These are phyloP conservation scores for Argentina silus DNA, from an alignment of 2,797 vertebrate species.

Conservation along the genomic window DNA sequence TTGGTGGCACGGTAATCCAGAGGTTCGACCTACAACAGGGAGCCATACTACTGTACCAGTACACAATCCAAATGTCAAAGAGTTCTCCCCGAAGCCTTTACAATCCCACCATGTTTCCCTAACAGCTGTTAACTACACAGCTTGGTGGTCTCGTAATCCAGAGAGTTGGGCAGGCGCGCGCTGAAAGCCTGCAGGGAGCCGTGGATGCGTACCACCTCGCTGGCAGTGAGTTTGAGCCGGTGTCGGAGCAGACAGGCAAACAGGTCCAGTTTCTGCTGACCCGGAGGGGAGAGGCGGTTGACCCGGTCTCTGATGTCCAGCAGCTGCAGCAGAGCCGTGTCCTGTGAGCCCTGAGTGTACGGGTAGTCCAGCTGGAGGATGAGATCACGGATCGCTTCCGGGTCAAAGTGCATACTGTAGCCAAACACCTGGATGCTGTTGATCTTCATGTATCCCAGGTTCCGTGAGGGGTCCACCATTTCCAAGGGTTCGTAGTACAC, in stretches of 20 bases:
- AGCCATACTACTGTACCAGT: constrained; percentile 29
- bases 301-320: constrained; percentile 94
- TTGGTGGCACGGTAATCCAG: constrained; percentile 46
- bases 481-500: constrained; percentile 93
- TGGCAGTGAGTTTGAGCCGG: constrained; percentile 92
- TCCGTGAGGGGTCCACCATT: constrained; percentile 87
- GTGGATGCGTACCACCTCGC: constrained; percentile 93
- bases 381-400: constrained; percentile 93
- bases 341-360: constrained; percentile 95
- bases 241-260: constrained; percentile 95
- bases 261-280: constrained; percentile 90
- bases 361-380: constrained; percentile 97
- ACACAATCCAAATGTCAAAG: constrained; percentile 28
- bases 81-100: constrained; percentile 26
- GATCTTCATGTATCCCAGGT: constrained; percentile 98
- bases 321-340: constrained; percentile 93
- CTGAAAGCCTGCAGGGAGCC: constrained; percentile 92
- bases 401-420: constrained; percentile 99
- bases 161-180: constrained; percentile 90
- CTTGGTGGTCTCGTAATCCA: constrained; percentile 96
- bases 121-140: constrained; percentile 93
- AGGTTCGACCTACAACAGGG: constrained; percentile 41
- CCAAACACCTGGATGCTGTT: constrained; percentile 97
- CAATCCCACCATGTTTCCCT: constrained; percentile 22
- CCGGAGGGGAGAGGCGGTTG: constrained; percentile 92